Evolutionary conservation across 2,888 invertebrate genomes (phyloP).

Genomic region (Hydrotaea cyrtoneurina): DNA sequence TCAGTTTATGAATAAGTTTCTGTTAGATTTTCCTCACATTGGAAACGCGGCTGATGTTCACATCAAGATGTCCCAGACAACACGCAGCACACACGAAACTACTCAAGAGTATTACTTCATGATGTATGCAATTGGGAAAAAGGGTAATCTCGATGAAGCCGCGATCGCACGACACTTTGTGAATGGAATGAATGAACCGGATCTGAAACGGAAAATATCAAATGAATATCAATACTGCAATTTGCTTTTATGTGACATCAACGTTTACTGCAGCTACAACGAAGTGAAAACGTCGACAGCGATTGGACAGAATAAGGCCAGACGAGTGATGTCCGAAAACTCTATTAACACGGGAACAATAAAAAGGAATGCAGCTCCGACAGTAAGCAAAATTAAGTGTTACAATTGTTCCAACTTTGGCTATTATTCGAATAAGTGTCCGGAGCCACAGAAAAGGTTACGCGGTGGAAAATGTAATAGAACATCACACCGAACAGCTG

Average conservation of each 20-base stretch:
- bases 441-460: too few relatives aligned
- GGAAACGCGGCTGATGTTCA: conserved; percentile 40
- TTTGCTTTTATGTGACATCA: conserved; percentile 24
- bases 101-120: conserved; percentile 11
- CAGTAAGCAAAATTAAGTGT: too few relatives aligned
- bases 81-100: conserved; percentile 23
- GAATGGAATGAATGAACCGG: conserved; percentile 50
- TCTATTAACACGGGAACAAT: too few relatives aligned
- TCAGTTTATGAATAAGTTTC: conserved; percentile 40
- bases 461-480: too few relatives aligned
- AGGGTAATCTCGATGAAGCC: conserved; percentile 47
- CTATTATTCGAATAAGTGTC: too few relatives aligned
- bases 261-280: conserved; percentile 47
- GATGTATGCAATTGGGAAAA: conserved; percentile 54
- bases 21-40: conserved; percentile 36
- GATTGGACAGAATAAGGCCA: background rate
- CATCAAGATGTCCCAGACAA: conserved; percentile 49
- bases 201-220: conserved; percentile 52
- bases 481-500: too few relatives aligned
- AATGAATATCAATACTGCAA: conserved; percentile 54
- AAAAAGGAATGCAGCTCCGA: too few relatives aligned
- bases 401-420: too few relatives aligned
- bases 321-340: too few relatives aligned
- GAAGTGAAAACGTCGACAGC: conserved; percentile 4
- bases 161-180: conserved; percentile 57